phyloP scores from a whole-genome alignment of 2,797 vertebrate genomes.

The Eupleurogrammus muticus region DNA sequence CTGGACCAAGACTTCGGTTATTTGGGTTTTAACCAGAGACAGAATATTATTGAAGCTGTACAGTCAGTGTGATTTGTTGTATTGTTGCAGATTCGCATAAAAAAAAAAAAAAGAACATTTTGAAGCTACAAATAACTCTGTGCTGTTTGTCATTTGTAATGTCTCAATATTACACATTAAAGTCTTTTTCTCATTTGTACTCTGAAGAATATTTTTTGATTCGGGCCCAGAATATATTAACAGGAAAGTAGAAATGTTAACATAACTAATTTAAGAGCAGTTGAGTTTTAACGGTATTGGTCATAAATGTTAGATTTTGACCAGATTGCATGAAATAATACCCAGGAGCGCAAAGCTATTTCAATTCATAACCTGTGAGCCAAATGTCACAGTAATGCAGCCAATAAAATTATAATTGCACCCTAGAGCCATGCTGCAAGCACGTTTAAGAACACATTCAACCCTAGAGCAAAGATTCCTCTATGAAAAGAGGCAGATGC shows the following conservation, averaged over 20 bases:
- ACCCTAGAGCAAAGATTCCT: neutral
- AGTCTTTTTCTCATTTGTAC: conserved; percentile 48
- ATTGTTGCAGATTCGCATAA: conserved; percentile 14
- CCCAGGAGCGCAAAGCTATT: neutral
- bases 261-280: too few species aligned
- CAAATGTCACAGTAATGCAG: too few species aligned
- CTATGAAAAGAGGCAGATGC: neutral
- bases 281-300: neutral
- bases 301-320: neutral
- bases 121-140: conserved; percentile 23
- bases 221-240: neutral
- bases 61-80: conserved; percentile 21
- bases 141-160: conserved; percentile 42
- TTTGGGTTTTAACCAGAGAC: conserved; percentile 10
- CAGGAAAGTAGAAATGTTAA: too few species aligned
- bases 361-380: neutral
- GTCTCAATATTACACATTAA: conserved; percentile 64
- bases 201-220: neutral
- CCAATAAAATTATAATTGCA: too few species aligned
- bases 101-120: conserved; percentile 12
- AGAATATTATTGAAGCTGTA: conserved; percentile 2
- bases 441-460: too few species aligned
- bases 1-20: conserved; percentile 32
- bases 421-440: too few species aligned
- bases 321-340: neutral